These are phyloP conservation scores for Muschampia plurimacula DNA, from an alignment of 2,888 invertebrate genomes.

Conservation along the genomic window DNA sequence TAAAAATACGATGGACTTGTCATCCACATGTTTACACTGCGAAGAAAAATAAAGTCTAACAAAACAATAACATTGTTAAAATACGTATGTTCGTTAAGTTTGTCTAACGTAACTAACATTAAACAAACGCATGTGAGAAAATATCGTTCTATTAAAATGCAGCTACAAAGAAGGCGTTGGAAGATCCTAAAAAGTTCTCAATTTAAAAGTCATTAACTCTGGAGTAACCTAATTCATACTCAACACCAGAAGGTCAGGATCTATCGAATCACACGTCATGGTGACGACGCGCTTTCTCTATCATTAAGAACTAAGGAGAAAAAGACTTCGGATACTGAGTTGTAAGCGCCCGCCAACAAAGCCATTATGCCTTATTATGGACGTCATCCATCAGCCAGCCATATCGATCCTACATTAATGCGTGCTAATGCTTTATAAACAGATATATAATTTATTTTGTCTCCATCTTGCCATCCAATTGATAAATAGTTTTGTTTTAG, in stretches of 20 bases:
- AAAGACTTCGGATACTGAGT: conserved; percentile 74
- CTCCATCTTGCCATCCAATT: conserved; percentile 79
- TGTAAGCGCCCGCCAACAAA: conserved; percentile 81
- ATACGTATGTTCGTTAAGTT: not conserved
- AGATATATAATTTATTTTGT: conserved; percentile 85
- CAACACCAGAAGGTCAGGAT: conserved; percentile 75
- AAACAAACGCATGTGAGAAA: not conserved
- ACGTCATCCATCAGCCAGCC: conserved; percentile 81
- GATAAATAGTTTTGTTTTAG: conserved; percentile 80
- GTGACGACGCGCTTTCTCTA: conserved; percentile 75
- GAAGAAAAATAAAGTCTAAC: not conserved
- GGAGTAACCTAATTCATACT: conserved; percentile 69
- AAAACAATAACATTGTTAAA: conserved; percentile 8
- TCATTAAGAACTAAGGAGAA: conserved; percentile 76
- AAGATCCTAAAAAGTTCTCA: conserved; percentile 53
- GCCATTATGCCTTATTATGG: conserved; percentile 84
- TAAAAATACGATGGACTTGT: conserved; percentile 33
- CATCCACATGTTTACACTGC: conserved; percentile 28
- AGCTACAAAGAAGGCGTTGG: conserved; percentile 48
- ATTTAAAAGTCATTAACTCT: conserved; percentile 75
- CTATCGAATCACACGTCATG: conserved; percentile 72
- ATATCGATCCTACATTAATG: conserved; percentile 84
- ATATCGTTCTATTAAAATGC: not conserved
- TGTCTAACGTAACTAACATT: not conserved
- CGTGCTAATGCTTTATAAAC: conserved; percentile 85